These are phyloP conservation scores for Toxonevra muliebris DNA, from an alignment of 2,888 invertebrate genomes.

Conservation along the genomic window DNA sequence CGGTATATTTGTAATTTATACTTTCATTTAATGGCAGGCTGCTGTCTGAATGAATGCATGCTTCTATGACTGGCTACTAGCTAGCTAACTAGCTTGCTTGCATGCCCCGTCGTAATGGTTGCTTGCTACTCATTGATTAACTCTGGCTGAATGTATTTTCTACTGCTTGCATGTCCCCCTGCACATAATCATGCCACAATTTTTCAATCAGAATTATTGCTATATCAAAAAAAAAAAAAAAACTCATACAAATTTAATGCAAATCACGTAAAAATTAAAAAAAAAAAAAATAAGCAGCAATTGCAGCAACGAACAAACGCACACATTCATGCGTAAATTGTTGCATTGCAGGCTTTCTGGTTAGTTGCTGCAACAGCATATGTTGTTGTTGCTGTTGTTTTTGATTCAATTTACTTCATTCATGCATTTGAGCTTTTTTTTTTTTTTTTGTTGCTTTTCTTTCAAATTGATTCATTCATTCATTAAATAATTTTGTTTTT, in stretches of 20 bases:
- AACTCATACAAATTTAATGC: not conserved
- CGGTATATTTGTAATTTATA: no score
- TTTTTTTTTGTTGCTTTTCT: not conserved
- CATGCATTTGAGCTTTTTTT: slow-evolving; percentile 6
- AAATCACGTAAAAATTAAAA: not conserved
- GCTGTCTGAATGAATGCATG: no score
- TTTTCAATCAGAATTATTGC: not conserved
- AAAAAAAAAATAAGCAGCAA: not conserved
- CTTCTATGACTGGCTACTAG: no score
- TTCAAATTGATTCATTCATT: slow-evolving; percentile 13
- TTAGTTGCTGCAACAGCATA: not conserved
- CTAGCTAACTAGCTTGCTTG: no score
- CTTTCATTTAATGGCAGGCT: no score
- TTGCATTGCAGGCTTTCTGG: not conserved
- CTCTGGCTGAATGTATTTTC: no score
- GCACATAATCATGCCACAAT: not conserved
- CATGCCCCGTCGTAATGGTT: no score
- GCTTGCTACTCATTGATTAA: no score
- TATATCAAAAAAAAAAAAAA: not conserved
- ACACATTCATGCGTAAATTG: slow-evolving; percentile 12
- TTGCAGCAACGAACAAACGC: not conserved
- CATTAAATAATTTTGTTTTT: not conserved
- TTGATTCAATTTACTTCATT: no score
- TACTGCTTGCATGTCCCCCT: no score
- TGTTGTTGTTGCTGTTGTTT: no score